A percentile compares a stretch with the other conserved stretches of the same genome.
phyloP scores from a whole-genome alignment of 2,113 vertebrate genomes.

The Eulacestoma nigropectus region DNA sequence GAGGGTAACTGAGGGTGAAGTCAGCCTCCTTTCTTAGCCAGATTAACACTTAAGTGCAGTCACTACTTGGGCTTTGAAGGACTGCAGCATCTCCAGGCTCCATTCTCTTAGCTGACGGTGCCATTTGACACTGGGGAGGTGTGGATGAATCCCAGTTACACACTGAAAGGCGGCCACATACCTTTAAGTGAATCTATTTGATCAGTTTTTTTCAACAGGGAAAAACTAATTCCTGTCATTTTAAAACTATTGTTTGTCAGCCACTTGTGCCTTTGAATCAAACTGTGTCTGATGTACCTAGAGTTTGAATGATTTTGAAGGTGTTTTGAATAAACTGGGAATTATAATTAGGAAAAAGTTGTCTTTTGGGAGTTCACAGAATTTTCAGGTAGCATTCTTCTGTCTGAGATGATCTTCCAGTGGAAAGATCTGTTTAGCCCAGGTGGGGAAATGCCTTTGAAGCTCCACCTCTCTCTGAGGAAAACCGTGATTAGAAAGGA shows the following conservation, averaged over 20 bases:
- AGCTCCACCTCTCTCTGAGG: neutral
- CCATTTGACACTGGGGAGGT: neutral
- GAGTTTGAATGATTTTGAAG: neutral
- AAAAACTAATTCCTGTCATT: neutral
- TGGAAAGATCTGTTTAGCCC: neutral
- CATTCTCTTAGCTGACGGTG: neutral
- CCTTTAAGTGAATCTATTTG: neutral
- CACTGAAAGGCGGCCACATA: neutral
- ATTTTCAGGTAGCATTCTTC: neutral
- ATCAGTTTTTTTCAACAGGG: neutral
- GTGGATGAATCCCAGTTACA: neutral
- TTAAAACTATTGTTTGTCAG: neutral
- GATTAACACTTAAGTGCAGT: neutral
- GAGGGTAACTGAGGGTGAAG: neutral
- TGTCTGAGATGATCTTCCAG: neutral
- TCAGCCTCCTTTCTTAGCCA: neutral
- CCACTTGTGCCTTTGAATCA: neutral
- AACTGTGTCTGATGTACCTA: neutral
- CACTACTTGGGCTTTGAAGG: neutral
- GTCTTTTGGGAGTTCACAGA: neutral
- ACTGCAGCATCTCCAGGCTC: neutral
- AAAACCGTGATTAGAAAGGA: neutral
- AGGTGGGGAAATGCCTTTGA: neutral
- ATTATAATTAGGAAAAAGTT: neutral
- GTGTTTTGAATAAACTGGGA: neutral